Percentiles rank a stretch among this genome's conserved stretches.
These are phyloP conservation scores for Leptodactylus fallax DNA, from an alignment of 2,797 vertebrate species.

Conservation along the genomic window DNA sequence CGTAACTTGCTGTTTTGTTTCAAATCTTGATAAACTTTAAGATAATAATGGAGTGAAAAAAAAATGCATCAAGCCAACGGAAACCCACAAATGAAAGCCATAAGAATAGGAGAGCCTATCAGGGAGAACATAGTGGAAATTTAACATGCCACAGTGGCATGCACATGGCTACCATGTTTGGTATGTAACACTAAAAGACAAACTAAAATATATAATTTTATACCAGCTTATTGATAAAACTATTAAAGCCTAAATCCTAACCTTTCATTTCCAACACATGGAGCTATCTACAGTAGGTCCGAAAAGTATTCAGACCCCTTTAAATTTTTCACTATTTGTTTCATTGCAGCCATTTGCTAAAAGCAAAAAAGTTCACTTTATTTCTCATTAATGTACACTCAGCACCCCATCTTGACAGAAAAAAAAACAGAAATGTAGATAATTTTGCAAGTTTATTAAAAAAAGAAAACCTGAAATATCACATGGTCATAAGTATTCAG, in stretches of 20 bases:
- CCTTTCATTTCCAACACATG: not conserved
- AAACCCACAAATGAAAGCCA: constrained; percentile 11
- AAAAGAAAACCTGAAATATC: no score
- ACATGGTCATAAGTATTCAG: no score
- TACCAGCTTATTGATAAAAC: not conserved
- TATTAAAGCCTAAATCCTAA: not conserved
- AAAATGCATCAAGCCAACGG: constrained; percentile 24
- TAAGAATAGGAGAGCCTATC: not conserved
- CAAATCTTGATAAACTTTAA: constrained; percentile 65
- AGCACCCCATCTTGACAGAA: no score
- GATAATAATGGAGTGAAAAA: constrained; percentile 44
- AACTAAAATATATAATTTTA: not conserved
- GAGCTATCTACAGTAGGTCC: no score
- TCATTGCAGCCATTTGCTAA: no score
- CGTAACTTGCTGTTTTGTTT: constrained; percentile 68
- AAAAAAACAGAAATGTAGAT: no score
- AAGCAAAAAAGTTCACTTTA: no score
- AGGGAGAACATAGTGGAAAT: not conserved
- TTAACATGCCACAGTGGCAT: not conserved
- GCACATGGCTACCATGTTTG: not conserved
- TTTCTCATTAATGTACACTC: no score
- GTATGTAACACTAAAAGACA: not conserved
- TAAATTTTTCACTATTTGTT: no score
- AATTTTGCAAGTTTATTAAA: no score
- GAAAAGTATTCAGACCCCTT: no score